A percentile compares a stretch with the other conserved stretches of the same genome.
phyloP scores from a whole-genome alignment of 2,888 invertebrate genomes.

The Amphiduros pacificus region DNA sequence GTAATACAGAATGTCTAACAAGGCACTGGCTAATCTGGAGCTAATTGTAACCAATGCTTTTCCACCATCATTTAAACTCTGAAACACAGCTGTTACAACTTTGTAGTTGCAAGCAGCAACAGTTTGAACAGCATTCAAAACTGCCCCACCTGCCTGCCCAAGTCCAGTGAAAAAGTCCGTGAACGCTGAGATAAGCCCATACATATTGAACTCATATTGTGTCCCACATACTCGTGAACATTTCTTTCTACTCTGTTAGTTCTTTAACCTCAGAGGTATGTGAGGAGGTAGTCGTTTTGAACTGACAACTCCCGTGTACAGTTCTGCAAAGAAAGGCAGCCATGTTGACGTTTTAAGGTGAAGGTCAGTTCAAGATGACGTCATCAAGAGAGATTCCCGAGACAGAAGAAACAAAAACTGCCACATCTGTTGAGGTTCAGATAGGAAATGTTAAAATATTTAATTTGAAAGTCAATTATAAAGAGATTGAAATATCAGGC shows the following conservation, averaged over 20 bases:
- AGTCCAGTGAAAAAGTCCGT: background rate
- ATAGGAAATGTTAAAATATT: too few relatives aligned
- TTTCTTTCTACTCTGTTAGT: background rate
- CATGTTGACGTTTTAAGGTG: background rate
- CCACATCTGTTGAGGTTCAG: too few relatives aligned
- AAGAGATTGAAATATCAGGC: too few relatives aligned
- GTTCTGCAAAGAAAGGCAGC: background rate
- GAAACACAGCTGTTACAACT: constrained; percentile 8
- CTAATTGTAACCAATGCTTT: background rate
- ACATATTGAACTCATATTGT: background rate
- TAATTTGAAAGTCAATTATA: too few relatives aligned
- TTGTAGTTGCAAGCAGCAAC: background rate
- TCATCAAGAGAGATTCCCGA: too few relatives aligned
- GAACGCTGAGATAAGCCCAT: background rate
- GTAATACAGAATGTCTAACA: constrained; percentile 5
- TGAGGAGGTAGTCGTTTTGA: too few relatives aligned
- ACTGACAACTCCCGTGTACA: too few relatives aligned
- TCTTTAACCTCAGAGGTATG: too few relatives aligned
- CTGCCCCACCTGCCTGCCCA: background rate
- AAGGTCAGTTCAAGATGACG: too few relatives aligned
- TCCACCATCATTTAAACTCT: background rate
- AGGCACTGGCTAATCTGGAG: background rate
- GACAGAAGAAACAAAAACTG: too few relatives aligned
- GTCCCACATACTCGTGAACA: background rate
- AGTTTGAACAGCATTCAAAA: background rate